A percentile compares a stretch with the other conserved stretches of the same genome.
These are phyloP conservation scores for Pteruthius melanotis DNA, from an alignment of 2,113 vertebrate genomes.

Conservation along the genomic window DNA sequence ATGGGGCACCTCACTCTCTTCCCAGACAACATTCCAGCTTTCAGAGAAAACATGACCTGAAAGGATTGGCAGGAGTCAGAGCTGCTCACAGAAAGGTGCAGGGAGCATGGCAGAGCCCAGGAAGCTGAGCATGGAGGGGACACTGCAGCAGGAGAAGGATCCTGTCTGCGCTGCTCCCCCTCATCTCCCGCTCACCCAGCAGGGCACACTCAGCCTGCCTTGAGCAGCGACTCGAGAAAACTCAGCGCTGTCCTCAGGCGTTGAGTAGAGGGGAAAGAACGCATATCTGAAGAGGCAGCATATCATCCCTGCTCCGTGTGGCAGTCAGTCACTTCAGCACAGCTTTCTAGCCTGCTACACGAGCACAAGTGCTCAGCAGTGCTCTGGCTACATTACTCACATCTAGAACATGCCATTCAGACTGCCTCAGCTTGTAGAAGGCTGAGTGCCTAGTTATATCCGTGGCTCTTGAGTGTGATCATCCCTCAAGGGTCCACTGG, in stretches of 20 bases:
- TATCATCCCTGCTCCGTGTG: background rate
- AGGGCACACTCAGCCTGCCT: background rate
- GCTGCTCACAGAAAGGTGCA: background rate
- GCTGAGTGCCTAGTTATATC: background rate
- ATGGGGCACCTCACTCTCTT: background rate
- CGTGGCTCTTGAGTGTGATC: background rate
- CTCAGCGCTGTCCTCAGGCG: background rate
- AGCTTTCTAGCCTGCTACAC: background rate
- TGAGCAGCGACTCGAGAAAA: background rate
- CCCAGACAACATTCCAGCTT: background rate
- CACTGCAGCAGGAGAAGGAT: background rate
- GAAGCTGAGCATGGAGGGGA: background rate
- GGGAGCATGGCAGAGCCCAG: background rate
- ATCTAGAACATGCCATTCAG: background rate
- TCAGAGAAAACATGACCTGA: background rate
- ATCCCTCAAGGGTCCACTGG: background rate
- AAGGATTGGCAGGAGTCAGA: background rate
- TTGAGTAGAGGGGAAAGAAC: background rate
- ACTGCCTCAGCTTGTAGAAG: background rate
- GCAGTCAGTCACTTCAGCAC: background rate
- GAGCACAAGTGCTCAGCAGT: background rate
- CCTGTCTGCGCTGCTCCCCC: background rate
- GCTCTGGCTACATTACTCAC: background rate
- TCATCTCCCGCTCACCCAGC: background rate
- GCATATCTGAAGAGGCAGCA: background rate